Conservation (phyloP, 2,797 vertebrate genomes). For the Botia kubotai region DNA sequence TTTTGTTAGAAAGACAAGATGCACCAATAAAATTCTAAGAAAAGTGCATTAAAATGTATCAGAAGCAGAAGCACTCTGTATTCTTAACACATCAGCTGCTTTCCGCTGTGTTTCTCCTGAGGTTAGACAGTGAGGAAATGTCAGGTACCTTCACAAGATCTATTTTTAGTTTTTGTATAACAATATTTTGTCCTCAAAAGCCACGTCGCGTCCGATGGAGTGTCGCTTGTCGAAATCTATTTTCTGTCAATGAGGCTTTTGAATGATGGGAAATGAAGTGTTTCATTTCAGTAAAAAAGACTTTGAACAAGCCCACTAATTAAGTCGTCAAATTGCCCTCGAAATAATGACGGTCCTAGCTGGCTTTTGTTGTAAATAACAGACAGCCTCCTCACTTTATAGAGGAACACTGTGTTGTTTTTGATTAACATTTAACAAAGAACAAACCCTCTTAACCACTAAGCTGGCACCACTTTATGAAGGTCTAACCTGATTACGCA, state of each 20-base stretch:
- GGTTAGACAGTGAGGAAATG: conserved; percentile 11
- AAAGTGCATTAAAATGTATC: too few relatives aligned
- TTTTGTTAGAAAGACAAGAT: too few relatives aligned
- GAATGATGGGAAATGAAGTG: conserved; percentile 2
- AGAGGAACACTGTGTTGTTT: neutral
- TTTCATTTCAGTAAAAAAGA: conserved; percentile 21
- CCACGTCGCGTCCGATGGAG: conserved; percentile 29
- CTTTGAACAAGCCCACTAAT: conserved; percentile 26
- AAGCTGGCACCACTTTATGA: neutral
- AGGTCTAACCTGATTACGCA: neutral
- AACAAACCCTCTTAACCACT: neutral
- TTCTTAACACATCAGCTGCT: conserved; percentile 13
- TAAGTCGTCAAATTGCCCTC: conserved; percentile 29
- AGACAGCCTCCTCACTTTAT: conserved; percentile 8
- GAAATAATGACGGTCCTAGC: conserved; percentile 14
- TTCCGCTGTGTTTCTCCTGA: neutral
- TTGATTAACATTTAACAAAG: conserved; percentile 11
- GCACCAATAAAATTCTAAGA: too few relatives aligned
- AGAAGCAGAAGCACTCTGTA: neutral
- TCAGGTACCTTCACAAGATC: conserved; percentile 5
- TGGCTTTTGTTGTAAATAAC: conserved; percentile 3
- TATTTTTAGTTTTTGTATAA: conserved; percentile 24
- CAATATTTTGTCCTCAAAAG: conserved; percentile 5
- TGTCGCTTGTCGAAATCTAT: conserved; percentile 25
- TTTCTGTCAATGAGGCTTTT: conserved; percentile 15